Conservation (phyloP, 1,140 invertebrate genomes). For the Listronotus oregonensis region DNA sequence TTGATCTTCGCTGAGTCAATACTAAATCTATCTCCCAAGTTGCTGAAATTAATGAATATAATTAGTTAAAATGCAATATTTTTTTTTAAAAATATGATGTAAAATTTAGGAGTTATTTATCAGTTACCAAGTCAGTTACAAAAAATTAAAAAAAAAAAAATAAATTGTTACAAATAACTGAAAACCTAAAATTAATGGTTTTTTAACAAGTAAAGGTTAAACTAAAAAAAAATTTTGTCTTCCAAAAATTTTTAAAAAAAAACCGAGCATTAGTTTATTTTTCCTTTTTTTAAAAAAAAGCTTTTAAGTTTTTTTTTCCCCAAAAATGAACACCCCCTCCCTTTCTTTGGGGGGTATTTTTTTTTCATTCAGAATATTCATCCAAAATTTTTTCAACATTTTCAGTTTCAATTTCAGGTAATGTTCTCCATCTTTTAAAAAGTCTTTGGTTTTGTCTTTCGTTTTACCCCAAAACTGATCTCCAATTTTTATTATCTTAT, state of each 20-base stretch:
- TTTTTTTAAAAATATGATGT: too few species aligned
- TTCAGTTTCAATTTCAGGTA: slow-evolving; percentile 61
- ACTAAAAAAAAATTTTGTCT: too few species aligned
- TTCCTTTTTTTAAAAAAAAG: too few species aligned
- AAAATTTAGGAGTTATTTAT: too few species aligned
- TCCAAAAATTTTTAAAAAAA: too few species aligned
- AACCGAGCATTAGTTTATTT: too few species aligned
- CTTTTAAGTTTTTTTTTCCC: slow-evolving; percentile 58
- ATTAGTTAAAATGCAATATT: too few species aligned
- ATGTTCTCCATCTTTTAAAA: slow-evolving; percentile 70
- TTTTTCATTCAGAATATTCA: slow-evolving; percentile 51
- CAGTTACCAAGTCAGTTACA: too few species aligned
- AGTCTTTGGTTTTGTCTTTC: slow-evolving; percentile 69
- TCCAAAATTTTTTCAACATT: slow-evolving; percentile 34
- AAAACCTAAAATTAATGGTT: too few species aligned
- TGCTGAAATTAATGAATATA: slow-evolving; percentile 55
- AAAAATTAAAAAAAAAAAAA: too few species aligned
- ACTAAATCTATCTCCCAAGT: slow-evolving; percentile 70
- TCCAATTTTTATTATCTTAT: slow-evolving; percentile 74
- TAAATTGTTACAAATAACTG: too few species aligned
- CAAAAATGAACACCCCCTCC: slow-evolving; percentile 74
- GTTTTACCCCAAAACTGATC: slow-evolving; percentile 72
- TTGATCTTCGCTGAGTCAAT: slow-evolving; percentile 62
- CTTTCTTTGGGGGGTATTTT: slow-evolving; percentile 49
- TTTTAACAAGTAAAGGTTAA: too few species aligned